phyloP scores from a whole-genome alignment of 1,140 invertebrate species.

The Hydropsyche tenuis region DNA sequence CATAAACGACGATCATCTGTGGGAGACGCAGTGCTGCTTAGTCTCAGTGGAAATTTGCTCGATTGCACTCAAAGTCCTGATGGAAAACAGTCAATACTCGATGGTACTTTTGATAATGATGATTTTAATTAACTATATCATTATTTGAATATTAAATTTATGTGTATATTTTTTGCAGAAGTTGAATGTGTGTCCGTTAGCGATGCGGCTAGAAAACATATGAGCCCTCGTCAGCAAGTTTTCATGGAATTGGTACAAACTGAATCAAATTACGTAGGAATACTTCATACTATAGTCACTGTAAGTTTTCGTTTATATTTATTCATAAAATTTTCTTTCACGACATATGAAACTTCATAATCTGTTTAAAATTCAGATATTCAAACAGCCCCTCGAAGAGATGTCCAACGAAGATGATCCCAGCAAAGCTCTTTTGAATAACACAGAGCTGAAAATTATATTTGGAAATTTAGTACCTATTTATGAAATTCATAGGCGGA shows the following conservation, averaged over 20 bases:
- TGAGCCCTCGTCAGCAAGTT: slow-evolving; percentile 83
- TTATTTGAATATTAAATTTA: background rate
- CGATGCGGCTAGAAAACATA: slow-evolving; percentile 69
- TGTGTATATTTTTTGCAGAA: slow-evolving; percentile 56
- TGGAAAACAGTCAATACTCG: slow-evolving; percentile 66
- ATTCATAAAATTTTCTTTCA: no score
- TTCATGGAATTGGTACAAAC: slow-evolving; percentile 95
- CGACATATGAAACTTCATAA: background rate
- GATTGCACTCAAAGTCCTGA: slow-evolving; percentile 83
- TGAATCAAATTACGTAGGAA: slow-evolving; percentile 95
- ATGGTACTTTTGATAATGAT: slow-evolving; percentile 60
- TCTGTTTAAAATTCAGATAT: slow-evolving; percentile 70
- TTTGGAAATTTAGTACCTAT: slow-evolving; percentile 96
- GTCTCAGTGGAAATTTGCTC: slow-evolving; percentile 84
- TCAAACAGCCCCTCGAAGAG: slow-evolving; percentile 91
- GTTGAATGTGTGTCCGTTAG: slow-evolving; percentile 62
- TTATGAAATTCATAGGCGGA: slow-evolving; percentile 83
- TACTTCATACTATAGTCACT: slow-evolving; percentile 90
- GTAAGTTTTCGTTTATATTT: slow-evolving; percentile 61
- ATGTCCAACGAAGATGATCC: slow-evolving; percentile 70
- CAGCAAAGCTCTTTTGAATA: slow-evolving; percentile 79
- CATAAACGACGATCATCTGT: slow-evolving; percentile 81
- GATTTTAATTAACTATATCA: background rate
- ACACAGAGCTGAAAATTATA: slow-evolving; percentile 93
- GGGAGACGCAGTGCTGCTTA: slow-evolving; percentile 81